phyloP scores from a whole-genome alignment of 2,797 vertebrate species.

The Poliocrania exsul region DNA sequence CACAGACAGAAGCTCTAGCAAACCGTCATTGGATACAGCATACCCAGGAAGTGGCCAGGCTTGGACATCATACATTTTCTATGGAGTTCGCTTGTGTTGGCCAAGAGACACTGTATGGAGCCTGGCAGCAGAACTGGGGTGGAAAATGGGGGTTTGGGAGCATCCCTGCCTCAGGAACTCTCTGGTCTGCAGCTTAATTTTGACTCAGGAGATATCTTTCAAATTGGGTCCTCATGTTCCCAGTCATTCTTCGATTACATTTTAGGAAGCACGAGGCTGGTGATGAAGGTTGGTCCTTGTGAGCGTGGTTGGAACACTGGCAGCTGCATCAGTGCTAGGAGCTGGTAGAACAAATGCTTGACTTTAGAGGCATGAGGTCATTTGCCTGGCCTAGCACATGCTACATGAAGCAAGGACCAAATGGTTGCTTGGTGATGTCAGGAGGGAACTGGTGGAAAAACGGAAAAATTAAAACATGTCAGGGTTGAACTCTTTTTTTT shows the following conservation, averaged over 20 bases:
- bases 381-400: not conserved
- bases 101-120: rapidly evolving
- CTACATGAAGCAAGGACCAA: constrained; percentile 20
- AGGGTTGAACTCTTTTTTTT: not conserved
- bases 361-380: not conserved
- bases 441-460: constrained; percentile 36
- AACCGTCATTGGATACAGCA: not conserved
- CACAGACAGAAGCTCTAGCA: not conserved
- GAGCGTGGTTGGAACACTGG: rapidly evolving
- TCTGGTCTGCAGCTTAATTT: not conserved
- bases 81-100: not conserved
- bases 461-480: constrained; percentile 52
- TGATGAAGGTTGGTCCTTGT: not conserved
- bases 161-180: not conserved
- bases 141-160: not conserved
- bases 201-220: not conserved
- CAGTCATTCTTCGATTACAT: not conserved
- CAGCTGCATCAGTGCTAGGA: not conserved
- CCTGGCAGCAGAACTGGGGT: not conserved
- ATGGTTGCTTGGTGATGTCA: constrained; percentile 45
- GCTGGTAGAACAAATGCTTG: not conserved
- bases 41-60: not conserved
- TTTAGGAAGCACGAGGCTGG: not conserved
- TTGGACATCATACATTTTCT: not conserved
- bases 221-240: not conserved